Percentiles rank a stretch among this genome's conserved stretches.
Evolutionary conservation across 2,888 invertebrate genomes (phyloP).

Genomic region (Lepidochrysops patricia): DNA sequence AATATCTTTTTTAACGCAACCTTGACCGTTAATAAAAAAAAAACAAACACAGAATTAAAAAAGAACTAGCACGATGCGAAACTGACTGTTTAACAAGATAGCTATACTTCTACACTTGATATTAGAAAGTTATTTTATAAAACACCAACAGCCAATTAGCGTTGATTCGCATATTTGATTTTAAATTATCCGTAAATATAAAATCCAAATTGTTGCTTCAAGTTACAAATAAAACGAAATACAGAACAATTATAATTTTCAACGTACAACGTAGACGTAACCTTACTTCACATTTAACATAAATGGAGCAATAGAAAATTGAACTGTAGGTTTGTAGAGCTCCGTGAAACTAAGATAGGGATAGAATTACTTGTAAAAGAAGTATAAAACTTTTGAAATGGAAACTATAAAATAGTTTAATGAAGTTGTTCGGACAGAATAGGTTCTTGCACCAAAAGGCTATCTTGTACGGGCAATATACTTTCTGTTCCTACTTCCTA

Average conservation of each 20-base stretch:
- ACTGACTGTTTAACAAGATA: too few relatives aligned
- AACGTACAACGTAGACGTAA: background rate
- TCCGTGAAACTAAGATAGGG: background rate
- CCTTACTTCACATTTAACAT: background rate
- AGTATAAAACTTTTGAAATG: slow-evolving; percentile 1
- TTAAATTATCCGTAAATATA: too few relatives aligned
- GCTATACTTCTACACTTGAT: too few relatives aligned
- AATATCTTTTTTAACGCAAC: too few relatives aligned
- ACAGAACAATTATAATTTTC: background rate
- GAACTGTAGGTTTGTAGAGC: background rate
- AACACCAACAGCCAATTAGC: too few relatives aligned
- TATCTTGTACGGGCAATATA: background rate
- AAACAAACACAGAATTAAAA: too few relatives aligned
- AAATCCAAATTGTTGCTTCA: too few relatives aligned
- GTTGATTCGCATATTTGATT: too few relatives aligned
- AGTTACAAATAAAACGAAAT: too few relatives aligned
- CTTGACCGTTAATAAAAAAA: too few relatives aligned
- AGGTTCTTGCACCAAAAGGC: background rate
- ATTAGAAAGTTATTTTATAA: too few relatives aligned
- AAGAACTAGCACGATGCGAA: too few relatives aligned
- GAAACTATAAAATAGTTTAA: slow-evolving; percentile 5
- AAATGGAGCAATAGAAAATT: background rate
- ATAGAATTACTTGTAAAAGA: slow-evolving; percentile 5
- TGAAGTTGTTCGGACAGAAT: background rate
- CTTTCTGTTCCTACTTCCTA: background rate